A percentile compares a stretch with the other conserved stretches of the same genome.
phyloP scores from a whole-genome alignment of 2,113 vertebrate species.

The Hippotragus niger region DNA sequence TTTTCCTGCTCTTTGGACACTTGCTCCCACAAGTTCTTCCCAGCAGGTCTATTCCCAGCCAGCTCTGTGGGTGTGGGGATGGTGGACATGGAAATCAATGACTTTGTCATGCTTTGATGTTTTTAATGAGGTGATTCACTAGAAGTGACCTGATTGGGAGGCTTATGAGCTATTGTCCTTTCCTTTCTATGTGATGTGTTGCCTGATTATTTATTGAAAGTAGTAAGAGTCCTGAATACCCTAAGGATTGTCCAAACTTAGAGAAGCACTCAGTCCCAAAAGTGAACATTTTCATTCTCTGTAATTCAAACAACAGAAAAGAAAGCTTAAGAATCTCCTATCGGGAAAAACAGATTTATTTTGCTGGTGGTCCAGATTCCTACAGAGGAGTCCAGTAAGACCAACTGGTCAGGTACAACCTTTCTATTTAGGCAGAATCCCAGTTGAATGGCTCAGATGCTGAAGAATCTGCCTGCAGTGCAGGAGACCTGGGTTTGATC shows the following conservation, averaged over 20 bases:
- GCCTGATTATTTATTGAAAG: background rate
- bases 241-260: background rate
- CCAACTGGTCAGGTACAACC: background rate
- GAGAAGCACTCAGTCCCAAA: background rate
- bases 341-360: background rate
- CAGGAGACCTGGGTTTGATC: background rate
- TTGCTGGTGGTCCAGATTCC: background rate
- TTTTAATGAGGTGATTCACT: background rate
- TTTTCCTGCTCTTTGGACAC: background rate
- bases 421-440: background rate
- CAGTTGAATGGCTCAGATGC: background rate
- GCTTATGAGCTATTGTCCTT: background rate
- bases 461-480: background rate
- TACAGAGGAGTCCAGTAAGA: background rate
- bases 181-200: background rate
- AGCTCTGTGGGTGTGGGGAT: background rate
- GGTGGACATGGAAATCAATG: background rate
- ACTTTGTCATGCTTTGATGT: background rate
- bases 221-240: background rate
- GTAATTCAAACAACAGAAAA: background rate
- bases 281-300: background rate
- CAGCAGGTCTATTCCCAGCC: background rate
- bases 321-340: background rate
- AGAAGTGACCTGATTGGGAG: background rate
- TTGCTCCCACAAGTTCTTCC: background rate